Evolutionary conservation across 2,888 invertebrate species (phyloP).

Genomic region (Anagyrus pseudococci): DNA sequence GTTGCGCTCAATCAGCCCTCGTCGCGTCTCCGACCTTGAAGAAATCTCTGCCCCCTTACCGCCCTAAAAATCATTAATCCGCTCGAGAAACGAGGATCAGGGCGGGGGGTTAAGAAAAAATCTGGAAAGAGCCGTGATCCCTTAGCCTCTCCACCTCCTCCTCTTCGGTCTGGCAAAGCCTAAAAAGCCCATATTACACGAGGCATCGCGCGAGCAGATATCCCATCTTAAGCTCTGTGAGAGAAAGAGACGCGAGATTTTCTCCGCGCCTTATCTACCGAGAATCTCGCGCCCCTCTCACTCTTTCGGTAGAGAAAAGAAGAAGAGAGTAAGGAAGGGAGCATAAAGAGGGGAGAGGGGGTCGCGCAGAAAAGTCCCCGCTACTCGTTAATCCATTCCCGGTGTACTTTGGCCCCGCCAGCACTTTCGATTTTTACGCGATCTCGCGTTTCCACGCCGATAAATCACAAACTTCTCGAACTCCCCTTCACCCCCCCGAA

Average conservation of each 20-base stretch:
- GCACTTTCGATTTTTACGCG: slow-evolving; percentile 29
- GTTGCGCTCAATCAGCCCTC: neutral
- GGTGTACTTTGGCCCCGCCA: neutral
- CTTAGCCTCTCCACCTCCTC: neutral
- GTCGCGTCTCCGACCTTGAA: neutral
- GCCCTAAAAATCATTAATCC: neutral
- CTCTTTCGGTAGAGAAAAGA: slow-evolving; percentile 8
- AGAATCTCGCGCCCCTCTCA: slow-evolving; percentile 22
- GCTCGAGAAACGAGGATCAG: no score
- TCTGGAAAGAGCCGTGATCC: neutral
- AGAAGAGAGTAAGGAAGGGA: slow-evolving; percentile 3
- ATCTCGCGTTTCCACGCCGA: slow-evolving; percentile 34
- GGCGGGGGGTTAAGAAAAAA: neutral
- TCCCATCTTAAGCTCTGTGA: slow-evolving; percentile 13
- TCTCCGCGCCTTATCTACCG: slow-evolving; percentile 19
- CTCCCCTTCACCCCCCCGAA: neutral
- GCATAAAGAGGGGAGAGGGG: neutral
- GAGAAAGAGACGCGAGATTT: slow-evolving; percentile 17
- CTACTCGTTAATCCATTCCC: slow-evolving; percentile 34
- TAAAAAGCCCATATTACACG: slow-evolving; percentile 30
- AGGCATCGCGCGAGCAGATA: slow-evolving; percentile 8
- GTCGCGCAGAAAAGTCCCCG: slow-evolving; percentile 9
- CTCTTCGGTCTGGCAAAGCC: slow-evolving; percentile 33
- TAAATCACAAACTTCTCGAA: slow-evolving; percentile 32
- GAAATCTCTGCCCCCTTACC: neutral